phyloP scores from a whole-genome alignment of 2,113 vertebrate genomes.

The Prinia subflava region DNA sequence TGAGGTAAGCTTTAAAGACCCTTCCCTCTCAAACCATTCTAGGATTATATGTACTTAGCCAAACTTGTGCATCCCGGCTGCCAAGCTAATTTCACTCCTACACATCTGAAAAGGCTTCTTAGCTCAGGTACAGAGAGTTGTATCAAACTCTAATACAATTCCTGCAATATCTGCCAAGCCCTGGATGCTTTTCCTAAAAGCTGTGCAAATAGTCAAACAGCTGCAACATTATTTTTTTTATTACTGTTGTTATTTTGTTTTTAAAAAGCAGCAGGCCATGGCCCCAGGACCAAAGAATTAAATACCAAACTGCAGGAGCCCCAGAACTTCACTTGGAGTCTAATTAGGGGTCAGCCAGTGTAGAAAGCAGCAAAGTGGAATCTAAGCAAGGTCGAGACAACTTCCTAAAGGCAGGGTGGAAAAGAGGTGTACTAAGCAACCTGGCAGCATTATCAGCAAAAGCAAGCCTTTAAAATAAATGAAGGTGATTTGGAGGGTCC shows the following conservation, averaged over 20 bases:
- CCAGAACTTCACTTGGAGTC: background rate
- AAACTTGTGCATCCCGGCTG: background rate
- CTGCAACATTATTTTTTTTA: background rate
- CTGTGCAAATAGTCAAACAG: background rate
- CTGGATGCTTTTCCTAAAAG: background rate
- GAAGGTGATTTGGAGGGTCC: conserved; percentile 60
- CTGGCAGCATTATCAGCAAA: conserved; percentile 26
- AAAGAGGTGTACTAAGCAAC: conserved; percentile 9
- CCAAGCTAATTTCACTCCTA: background rate
- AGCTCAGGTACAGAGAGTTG: background rate
- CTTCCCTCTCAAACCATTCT: background rate
- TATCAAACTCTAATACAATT: background rate
- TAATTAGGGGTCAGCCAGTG: conserved; percentile 19
- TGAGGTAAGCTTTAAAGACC: background rate
- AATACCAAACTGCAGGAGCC: background rate
- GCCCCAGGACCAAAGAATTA: background rate
- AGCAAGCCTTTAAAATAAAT: conserved; percentile 38
- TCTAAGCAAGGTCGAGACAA: background rate
- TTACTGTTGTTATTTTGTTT: background rate
- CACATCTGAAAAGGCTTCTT: background rate
- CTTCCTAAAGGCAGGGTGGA: background rate
- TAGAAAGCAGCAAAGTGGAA: background rate
- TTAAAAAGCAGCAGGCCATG: background rate
- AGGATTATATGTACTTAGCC: background rate
- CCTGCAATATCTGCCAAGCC: background rate